Base-by-base conservation (phyloP, 2,113 vertebrate species). In the Microtus oregoni region DNA sequence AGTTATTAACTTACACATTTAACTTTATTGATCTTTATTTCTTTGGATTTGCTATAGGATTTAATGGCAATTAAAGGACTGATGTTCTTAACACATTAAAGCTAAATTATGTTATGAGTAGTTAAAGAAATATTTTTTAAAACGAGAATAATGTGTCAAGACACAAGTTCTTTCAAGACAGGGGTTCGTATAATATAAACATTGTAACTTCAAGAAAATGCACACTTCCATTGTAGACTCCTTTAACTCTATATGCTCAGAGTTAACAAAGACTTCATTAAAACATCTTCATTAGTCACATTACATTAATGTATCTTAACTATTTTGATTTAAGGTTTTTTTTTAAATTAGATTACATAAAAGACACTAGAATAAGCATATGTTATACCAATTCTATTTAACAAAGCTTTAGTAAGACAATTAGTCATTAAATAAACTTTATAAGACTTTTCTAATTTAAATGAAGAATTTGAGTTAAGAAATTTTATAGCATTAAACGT, bases 251-350 rank as follows among this genome's bases (percentile, higher is more conserved):
- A 26, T 58, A 68, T 67, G 50, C 12, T 94, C 79, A 58, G 24
- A 52, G 3, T 76, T 82, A 90, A 32, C 2, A 88, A 72, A 9
- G n/a, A 76, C 47, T 91, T 78, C 8, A 58, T 58, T 86, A 79
- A 78, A 65, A 73, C 5, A 24, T 41, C 12, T 6, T 86, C 17
- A 83, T 89, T 73, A 86, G 15, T 75, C 79, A 94, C 14, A 47
- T 68, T 91, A 90, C 76, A 47, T 88, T 61, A 95, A 73, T 67
- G 72, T 76, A 92, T 77, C 76, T 97, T 91, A n/a, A 67, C 44
- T 92, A 75, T 20, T 22, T 70, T 95, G 82, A 38, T 65, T 92
- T 90, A 90, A 5, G 3, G 9, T 10, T 24, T 50, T 86, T 50
- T 93, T 79, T 72, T 41, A 41, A 1, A 79, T 79, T 89, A 89